Evolutionary conservation across 2,888 invertebrate genomes (phyloP), one percentile per base, ranked within the genome.

Genomic region (Cheiracanthium punctorium): DNA sequence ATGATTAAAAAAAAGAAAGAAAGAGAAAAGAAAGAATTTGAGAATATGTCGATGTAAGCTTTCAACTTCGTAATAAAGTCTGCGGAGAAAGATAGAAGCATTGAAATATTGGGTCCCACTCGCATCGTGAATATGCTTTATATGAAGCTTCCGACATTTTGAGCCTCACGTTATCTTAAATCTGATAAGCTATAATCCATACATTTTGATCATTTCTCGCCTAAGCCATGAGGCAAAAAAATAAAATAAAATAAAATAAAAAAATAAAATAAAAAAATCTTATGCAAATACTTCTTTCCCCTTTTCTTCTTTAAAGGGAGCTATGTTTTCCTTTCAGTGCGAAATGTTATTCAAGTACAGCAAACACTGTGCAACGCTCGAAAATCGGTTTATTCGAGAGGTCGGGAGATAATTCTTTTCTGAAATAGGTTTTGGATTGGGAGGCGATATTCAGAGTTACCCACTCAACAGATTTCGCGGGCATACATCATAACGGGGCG

Each of bases 321-420:
- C 67, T 67, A 48, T 85, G 85, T 85, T 85, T 85, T 85, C 84
- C 80, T 85, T 85, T 85, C 79, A 80, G 69, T 48, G 58, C 73
- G 79, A 69, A 74, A 74, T 70, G 80, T 80, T 80, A 86, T 86
- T 86, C 85, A 80, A 71, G 80, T 30, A 71, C 20, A 65, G 71
- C 85, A 86, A 86, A 86, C 85, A 80, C 64, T 67, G 43, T 30
- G 64, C 85, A 74, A 74, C 69, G 70, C 80, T 43, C 79, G 37
- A n/a, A 86, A 86, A 86, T 86, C 85, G 85, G 85, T 86, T 85
- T 86, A 80, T 86, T 64, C 74, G 67, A 58, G 58, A 58, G 58
- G 58, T 4, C 5, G 48, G 72, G 43, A 70, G 58, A 74, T 80
- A 85, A 80, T 85, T 75, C 85, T 80, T 80, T 58, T 85, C 64